Base-by-base conservation (phyloP, 2,797 vertebrate species). In the Coregonus suidteri region DNA sequence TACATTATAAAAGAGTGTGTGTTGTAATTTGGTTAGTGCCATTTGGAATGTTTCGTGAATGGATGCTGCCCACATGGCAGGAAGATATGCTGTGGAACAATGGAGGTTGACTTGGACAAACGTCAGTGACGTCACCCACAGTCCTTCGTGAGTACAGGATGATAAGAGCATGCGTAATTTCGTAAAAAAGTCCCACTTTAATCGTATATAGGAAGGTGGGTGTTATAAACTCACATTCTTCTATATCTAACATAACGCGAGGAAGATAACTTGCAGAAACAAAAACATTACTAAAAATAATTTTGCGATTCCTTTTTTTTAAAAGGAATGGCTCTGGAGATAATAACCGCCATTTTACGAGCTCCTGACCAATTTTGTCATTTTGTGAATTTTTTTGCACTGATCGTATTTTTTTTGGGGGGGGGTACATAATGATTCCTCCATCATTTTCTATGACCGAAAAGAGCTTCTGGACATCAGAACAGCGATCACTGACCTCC, bases 201-300 rank as follows among this genome's bases (percentile, higher is more conserved):
- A 4, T 14, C 4, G 30, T 66, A 11, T 34, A 13, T 4, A 4
- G 2, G 13, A 7, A 30, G 53, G 20, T 30, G 6, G 25, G 62
- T 25, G 9, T 3, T 25, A 30, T 30, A 25, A 9, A 30, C 20
- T 64, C 59, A 13, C 51, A 52, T 31, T 87, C 77, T 77, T 77
- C 83, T 84, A 41, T 9, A 41, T 77, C 86, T 76, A 65, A 79
- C 67, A 77, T 67, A 78, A 83, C 81, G 73, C 85, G 80, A 88
- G 76, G 73, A 80, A 86, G 87, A 88, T 87, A 74, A 89, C 88
- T 86, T 72, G 77, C 80, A 69, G 37, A 68, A 81, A 85, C 16
- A 54, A 31, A 79, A 81, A 88, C 88, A 88, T 90, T 88, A 88
- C 37, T 1, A 37, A 37, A 37, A 37, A 37, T 37, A 37, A 5